Evolutionary conservation across 2,797 vertebrate species (phyloP), one percentile per base, ranked within the genome.

Genomic region (Ispidina picta): DNA sequence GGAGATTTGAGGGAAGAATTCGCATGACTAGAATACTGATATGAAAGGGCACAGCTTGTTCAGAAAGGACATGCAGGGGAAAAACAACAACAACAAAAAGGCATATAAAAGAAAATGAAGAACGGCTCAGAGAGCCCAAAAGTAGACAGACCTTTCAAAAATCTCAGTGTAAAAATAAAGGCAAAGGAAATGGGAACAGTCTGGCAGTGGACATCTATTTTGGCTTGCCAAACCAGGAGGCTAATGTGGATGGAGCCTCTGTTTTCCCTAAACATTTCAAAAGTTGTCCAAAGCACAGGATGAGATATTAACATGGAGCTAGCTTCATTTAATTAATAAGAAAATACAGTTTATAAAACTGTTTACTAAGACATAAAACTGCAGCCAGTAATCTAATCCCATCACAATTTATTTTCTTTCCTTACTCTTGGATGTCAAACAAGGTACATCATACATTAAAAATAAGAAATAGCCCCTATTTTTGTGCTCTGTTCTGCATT

Each of bases 161-260:
- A 6, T 3, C 28, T 55, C 46, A 20, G 8, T n/a, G 52, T 28
- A 46, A 41, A 66, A 51, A 39, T 41, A 46, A 58, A 83, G 29
- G 65, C 55, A 56, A 58, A 58, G 23, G 22, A 26, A 51, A 18
- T 1, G 1, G 60, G 31, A 56, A 21, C 9, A 29, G 19, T 4
- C 26, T 10, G 41, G 52, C 63, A 65, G 9, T 1, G 2, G 12
- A 43, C 3, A 0, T 8, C 28, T 11, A 1, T 16, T 43, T 25
- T 37, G 39, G 35, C 25, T 58, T 66, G 33, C 17, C 63, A 76
- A 12, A 37, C 29, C 39, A 48, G 33, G 2, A 55, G 29, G 31
- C 3, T 8, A 12, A 59, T 12, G 35, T 46, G 49, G 10, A 48
- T 37, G 19, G 9, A 10, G 31, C 6, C 6, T n/a, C 58, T 76